Base-by-base conservation (phyloP, 1,140 invertebrate genomes). In the Homarus americanus region DNA sequence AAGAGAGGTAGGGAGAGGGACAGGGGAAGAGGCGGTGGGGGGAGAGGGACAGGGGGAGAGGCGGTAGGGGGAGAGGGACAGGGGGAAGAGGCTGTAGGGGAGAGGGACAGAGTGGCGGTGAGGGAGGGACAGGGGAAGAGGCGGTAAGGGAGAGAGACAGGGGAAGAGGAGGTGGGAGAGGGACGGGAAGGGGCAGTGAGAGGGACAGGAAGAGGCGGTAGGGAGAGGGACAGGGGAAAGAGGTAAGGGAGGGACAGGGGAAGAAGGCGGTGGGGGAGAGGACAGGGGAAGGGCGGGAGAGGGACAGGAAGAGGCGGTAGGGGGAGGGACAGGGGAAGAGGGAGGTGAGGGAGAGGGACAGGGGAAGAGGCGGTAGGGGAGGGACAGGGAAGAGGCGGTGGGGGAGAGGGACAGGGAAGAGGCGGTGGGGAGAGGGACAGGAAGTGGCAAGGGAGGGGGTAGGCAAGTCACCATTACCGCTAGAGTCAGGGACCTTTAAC, bases 211-310 rank as follows among this genome's bases (percentile, higher is more conserved):
- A n/a, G n/a, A n/a, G n/a, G n/a, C 0, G n/a, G 15, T 1, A 53
- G 28, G 53, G 78, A 79, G 40, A 79, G 78, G 53, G 40, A 79
- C 41, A 79, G 40, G 53, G 40, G 53, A 41, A 79, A 20, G 24
- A 20, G 32, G 78, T 28, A 20, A 49, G 78, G 32, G 41, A 44
- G 78, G 32, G 40, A 79, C 2, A 79, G 78, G 53, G 41, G 28
- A 41, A 49, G 40, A 44, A 41, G 53, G 40, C 49, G 78, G 32
- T 5, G 53, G 49, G 20, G 63, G 20, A n/a, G 28, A 10, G 28
- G 63, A 66, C 24, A 66, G n/a, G 28, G 63, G 28, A 10, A 66
- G 63, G 28, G 63, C n/a, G 63, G 28, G n/a, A 66, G 63, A 66
- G 63, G 28, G n/a, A 66, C 24, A 66, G 63, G 28, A n/a, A 66